These are phyloP conservation scores for Polia nebulosa DNA, from an alignment of 2,888 invertebrate genomes.

Conservation along the genomic window DNA sequence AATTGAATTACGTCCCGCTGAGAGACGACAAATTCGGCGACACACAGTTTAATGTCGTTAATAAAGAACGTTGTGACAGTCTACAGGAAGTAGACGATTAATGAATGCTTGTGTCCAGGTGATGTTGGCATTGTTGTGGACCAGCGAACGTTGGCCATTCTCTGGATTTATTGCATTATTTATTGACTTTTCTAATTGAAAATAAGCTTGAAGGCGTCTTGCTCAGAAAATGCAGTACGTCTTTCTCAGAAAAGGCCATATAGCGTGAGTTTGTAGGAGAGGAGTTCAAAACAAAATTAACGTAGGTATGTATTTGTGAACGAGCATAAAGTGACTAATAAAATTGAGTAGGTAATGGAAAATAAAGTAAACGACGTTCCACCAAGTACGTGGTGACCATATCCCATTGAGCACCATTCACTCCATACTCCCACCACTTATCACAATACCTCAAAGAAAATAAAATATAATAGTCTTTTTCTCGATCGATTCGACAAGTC, in stretches of 20 bases:
- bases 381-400: not conserved
- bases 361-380: not conserved
- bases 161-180: slow-evolving; percentile 19
- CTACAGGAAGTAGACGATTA: slow-evolving; percentile 46
- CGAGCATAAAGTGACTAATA: not conserved
- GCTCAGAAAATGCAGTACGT: not conserved
- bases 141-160: slow-evolving; percentile 6
- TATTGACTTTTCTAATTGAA: slow-evolving; percentile 18
- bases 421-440: too few relatives aligned
- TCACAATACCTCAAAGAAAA: too few relatives aligned
- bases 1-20: slow-evolving; percentile 83
- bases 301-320: not conserved
- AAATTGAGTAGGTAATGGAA: not conserved
- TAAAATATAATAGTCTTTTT: too few relatives aligned
- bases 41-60: slow-evolving; percentile 71
- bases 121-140: slow-evolving; percentile 19
- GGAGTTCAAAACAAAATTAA: not conserved
- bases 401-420: too few relatives aligned
- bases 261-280: not conserved
- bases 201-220: not conserved
- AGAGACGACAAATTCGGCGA: slow-evolving; percentile 82
- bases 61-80: slow-evolving; percentile 67
- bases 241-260: slow-evolving; percentile 6
- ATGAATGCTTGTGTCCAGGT: slow-evolving; percentile 48
- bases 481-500: too few relatives aligned